A percentile compares a stretch with the other conserved stretches of the same genome.
phyloP scores from a whole-genome alignment of 2,113 vertebrate genomes.

The Eretmochelys imbricata region DNA sequence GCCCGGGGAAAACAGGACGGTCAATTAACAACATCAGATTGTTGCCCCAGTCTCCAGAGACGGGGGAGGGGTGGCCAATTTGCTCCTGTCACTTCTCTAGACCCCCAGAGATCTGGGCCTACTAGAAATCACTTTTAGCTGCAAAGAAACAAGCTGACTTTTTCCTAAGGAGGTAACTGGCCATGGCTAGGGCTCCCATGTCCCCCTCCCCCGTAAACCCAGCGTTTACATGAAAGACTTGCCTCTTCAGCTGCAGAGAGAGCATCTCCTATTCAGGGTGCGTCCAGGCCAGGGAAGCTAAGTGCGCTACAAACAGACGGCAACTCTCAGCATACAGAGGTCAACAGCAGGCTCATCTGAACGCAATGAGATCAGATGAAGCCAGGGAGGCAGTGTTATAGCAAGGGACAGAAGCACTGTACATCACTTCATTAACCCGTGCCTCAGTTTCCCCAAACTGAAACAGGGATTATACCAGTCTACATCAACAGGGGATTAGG shows the following conservation, averaged over 20 bases:
- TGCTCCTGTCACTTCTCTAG: neutral
- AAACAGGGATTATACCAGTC: neutral
- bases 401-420: neutral
- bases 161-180: neutral
- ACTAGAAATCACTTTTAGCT: neutral
- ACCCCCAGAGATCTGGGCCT: rapidly evolving
- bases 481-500: neutral
- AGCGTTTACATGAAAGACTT: too few relatives aligned
- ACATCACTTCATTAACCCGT: neutral
- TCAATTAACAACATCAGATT: rapidly evolving
- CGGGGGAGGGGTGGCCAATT: rapidly evolving
- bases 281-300: neutral
- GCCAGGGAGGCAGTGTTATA: neutral
- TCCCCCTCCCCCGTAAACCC: neutral
- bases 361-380: neutral
- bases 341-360: neutral
- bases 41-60: neutral
- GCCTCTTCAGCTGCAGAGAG: neutral
- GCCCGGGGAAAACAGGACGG: neutral
- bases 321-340: too few relatives aligned
- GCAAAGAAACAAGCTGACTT: neutral
- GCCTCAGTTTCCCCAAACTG: neutral
- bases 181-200: neutral
- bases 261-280: neutral
- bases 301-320: neutral